Base-by-base conservation (phyloP, 2,113 vertebrate genomes). In the Tauraco erythrolophus region DNA sequence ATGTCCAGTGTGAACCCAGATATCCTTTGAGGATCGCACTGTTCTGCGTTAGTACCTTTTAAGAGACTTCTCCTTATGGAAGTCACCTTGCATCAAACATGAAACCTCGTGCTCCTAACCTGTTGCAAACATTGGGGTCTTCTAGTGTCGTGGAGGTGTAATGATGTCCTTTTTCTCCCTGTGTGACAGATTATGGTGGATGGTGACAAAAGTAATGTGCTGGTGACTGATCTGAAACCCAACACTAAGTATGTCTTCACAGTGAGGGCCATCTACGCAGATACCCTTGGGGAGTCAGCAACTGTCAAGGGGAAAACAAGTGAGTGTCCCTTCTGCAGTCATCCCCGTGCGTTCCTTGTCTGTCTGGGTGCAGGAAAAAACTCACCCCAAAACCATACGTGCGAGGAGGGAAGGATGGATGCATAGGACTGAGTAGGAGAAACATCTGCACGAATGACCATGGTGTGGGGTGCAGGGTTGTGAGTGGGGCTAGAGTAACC, bases 241-340 rank as follows among this genome's bases (percentile, higher is more conserved):
- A 98, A 97, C 89, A 98, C 98, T 4, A 96, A 98, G 27, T 99
- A 99, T 58, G 96, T 97, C 72, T 98, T 99, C 61, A 98, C 96
- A 0, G 79, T 99, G 80, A 98, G 98, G 17, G 99, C 98, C 35
- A 8, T 98, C 70, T 99, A 99, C 19, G 97, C 97, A 23, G 97
- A 96, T 53, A 62, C 74, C 33, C 94, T 98, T 1, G 98, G 99
- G 57, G 98, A 99, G 35, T 96, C 98, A 3, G 97, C 93, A 3
- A 94, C 98, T 7, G 19, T 97, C 95, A 98, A 54, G 61, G 96
- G 94, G 37, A 98, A 98, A 95, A 99, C 99, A 54, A 98, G 99
- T 99, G 96, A 91, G 98, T 97, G 43, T 68, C 46, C 78, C 51
- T 50, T 57, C 54, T 85, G 24, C 9, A 53, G 45, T 31, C 65